phyloP scores from a whole-genome alignment of 2,797 vertebrate genomes.

The Buphagus erythrorhynchus region DNA sequence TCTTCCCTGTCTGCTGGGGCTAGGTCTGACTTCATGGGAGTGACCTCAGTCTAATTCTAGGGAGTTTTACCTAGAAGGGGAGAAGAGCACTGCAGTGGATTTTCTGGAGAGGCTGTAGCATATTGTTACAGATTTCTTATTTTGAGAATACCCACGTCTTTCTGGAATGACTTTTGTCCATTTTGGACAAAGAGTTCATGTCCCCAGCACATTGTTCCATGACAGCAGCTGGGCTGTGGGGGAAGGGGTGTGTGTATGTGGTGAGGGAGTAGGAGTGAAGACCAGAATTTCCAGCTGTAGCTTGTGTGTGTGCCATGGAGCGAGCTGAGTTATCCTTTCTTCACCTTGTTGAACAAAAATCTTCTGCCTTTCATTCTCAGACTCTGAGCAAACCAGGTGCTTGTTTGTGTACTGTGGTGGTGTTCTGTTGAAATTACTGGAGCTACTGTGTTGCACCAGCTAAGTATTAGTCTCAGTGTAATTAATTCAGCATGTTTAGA shows the following conservation, averaged over 20 bases:
- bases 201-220: background rate
- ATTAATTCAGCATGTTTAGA: constrained; percentile 35
- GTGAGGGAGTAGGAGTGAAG: background rate
- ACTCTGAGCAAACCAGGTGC: background rate
- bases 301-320: background rate
- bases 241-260: background rate
- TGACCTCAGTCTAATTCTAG: background rate
- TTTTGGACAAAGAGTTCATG: background rate
- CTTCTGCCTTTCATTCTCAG: background rate
- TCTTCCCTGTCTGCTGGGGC: background rate
- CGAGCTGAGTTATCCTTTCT: background rate
- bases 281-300: background rate
- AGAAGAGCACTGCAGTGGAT: background rate
- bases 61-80: background rate
- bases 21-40: background rate
- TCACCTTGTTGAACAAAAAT: background rate
- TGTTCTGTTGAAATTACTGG: background rate
- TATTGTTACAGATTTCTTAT: background rate
- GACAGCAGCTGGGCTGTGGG: background rate
- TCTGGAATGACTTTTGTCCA: background rate
- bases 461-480: background rate
- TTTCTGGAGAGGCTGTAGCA: background rate
- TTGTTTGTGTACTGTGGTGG: background rate
- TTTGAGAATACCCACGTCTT: background rate
- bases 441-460: constrained; percentile 8